A percentile compares a stretch with the other conserved stretches of the same genome.
Evolutionary conservation across 2,797 vertebrate genomes (phyloP).

Genomic region (Rhinichthys osculus): DNA sequence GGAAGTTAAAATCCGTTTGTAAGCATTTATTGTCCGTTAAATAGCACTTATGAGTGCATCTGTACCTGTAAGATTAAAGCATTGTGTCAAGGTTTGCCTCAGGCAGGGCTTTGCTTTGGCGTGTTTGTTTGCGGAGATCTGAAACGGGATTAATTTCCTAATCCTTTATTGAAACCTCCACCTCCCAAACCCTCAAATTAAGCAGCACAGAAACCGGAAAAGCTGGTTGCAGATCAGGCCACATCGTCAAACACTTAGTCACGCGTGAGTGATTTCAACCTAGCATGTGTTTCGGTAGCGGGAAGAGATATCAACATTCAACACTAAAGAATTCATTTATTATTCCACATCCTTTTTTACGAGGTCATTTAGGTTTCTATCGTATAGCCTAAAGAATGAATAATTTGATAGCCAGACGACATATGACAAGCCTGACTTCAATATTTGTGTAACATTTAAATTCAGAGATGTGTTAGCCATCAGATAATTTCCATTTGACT

Average conservation of each 20-base stretch:
- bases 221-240: conserved; percentile 8
- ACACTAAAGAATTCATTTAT: not conserved
- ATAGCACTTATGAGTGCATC: not conserved
- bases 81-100: not conserved
- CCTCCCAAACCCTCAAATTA: conserved; percentile 22
- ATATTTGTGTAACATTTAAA: conserved; percentile 20
- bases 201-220: conserved; percentile 11
- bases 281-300: not conserved
- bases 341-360: conserved; percentile 2
- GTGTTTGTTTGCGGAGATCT: conserved; percentile 58
- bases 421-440: not conserved
- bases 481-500: conserved; percentile 43
- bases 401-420: not conserved
- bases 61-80: not conserved
- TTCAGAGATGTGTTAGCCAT: conserved; percentile 37
- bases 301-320: conserved; percentile 11
- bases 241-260: conserved; percentile 29
- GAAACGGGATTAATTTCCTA: conserved; percentile 27
- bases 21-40: not conserved
- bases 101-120: conserved; percentile 20
- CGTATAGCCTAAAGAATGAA: not conserved
- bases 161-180: conserved; percentile 43
- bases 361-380: not conserved
- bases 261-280: not conserved
- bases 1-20: not conserved